Conservation (phyloP, 2,888 invertebrate genomes). For the Gonocerus acuteangulatus region DNA sequence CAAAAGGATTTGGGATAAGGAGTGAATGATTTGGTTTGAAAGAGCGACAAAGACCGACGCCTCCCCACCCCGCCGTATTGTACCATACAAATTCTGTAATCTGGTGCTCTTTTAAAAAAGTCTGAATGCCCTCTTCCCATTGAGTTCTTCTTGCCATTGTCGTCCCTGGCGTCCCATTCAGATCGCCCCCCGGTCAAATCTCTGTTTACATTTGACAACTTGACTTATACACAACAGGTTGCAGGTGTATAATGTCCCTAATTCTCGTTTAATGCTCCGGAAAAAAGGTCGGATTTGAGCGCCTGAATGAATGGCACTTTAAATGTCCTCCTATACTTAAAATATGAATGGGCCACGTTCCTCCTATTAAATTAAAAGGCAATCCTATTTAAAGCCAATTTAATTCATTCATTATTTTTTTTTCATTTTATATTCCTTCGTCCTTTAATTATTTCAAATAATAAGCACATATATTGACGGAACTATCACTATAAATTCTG, state of each 20-base stretch:
- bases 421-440: too few relatives aligned
- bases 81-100: constrained; percentile 24
- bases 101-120: constrained; percentile 15
- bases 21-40: neutral
- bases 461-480: too few relatives aligned
- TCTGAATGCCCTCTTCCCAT: constrained; percentile 17
- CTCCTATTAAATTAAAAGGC: too few relatives aligned
- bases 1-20: neutral
- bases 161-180: neutral
- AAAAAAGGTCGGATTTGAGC: neutral
- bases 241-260: neutral
- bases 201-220: constrained; percentile 13
- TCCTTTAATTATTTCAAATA: too few relatives aligned
- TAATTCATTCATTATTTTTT: too few relatives aligned
- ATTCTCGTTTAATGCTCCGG: too few relatives aligned
- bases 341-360: too few relatives aligned
- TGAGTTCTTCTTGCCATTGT: constrained; percentile 7
- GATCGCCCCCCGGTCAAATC: constrained; percentile 1
- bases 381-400: too few relatives aligned
- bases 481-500: too few relatives aligned
- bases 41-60: neutral
- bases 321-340: too few relatives aligned
- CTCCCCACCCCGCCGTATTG: constrained; percentile 10
- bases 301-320: too few relatives aligned
- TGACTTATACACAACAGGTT: neutral